These are phyloP conservation scores for Bos indicus DNA, from an alignment of 2,113 vertebrate genomes.

Conservation along the genomic window DNA sequence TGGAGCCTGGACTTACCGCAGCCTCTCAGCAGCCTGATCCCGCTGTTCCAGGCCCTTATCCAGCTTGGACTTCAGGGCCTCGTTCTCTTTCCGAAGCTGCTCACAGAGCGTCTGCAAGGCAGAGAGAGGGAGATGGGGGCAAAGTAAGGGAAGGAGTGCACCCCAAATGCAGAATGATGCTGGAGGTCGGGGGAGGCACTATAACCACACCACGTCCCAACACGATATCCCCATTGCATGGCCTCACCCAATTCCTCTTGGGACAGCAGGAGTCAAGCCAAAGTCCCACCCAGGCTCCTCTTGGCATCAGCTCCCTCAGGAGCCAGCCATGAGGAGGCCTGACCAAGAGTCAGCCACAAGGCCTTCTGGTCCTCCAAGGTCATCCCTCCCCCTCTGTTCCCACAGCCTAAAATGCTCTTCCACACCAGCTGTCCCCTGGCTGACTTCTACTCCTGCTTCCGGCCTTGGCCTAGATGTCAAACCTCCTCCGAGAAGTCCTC, in stretches of 20 bases:
- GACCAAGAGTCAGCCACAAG: neutral
- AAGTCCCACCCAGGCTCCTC: neutral
- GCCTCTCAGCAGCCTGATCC: constrained; percentile 91
- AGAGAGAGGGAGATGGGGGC: neutral
- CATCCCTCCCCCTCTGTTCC: neutral
- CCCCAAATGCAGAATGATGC: neutral
- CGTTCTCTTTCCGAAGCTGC: constrained; percentile 95
- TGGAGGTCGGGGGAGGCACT: neutral
- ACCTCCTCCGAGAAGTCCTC: neutral
- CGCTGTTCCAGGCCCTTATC: constrained; percentile 94
- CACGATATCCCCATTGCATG: neutral
- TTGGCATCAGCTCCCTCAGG: neutral
- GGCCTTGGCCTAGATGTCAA: neutral
- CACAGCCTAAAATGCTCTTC: neutral
- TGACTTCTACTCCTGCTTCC: neutral
- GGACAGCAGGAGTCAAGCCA: neutral
- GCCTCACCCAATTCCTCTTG: neutral
- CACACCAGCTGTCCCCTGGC: neutral
- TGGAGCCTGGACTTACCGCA: constrained; percentile 82
- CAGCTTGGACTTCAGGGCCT: constrained; percentile 93
- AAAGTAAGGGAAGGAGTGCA: neutral
- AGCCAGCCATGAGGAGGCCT: neutral
- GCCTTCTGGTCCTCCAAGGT: neutral
- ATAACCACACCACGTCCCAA: neutral
- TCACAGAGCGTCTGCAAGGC: constrained; percentile 91